These are phyloP conservation scores for Eustalomyia histrio DNA, from an alignment of 2,888 invertebrate species.

Conservation along the genomic window DNA sequence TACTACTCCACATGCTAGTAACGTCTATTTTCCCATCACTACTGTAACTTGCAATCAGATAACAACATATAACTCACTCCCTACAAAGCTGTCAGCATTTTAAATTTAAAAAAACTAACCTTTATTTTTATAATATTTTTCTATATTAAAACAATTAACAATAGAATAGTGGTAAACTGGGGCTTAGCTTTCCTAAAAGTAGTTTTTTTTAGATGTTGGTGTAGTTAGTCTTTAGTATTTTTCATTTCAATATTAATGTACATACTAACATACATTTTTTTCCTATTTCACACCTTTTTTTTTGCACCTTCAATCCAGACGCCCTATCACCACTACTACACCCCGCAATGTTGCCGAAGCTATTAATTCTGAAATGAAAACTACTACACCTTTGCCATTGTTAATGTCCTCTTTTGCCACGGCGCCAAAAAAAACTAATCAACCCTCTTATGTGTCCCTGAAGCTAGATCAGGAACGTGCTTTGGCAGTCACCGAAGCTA, in stretches of 20 bases:
- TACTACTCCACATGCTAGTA: background rate
- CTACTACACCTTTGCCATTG: conserved; percentile 74
- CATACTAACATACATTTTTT: conserved; percentile 39
- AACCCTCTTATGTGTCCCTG: conserved; percentile 75
- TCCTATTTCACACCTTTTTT: conserved; percentile 36
- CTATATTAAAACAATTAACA: conserved; percentile 22
- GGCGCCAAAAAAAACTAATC: conserved; percentile 70
- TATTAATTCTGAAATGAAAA: conserved; percentile 53
- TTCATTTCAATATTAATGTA: conserved; percentile 13
- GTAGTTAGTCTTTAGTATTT: conserved; percentile 19
- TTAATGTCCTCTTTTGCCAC: conserved; percentile 74
- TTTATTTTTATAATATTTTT: background rate
- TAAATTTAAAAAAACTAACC: background rate
- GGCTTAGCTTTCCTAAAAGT: conserved; percentile 74
- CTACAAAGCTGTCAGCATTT: background rate
- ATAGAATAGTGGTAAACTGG: conserved; percentile 73
- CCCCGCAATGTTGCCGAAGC: conserved; percentile 67
- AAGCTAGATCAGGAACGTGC: conserved; percentile 75
- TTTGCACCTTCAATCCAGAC: conserved; percentile 69
- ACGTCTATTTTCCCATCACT: background rate
- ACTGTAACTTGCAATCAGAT: background rate
- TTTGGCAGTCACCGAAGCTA: conserved; percentile 66
- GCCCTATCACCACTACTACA: conserved; percentile 78
- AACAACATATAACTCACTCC: background rate
- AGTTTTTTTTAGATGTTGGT: conserved; percentile 32